phyloP scores from a whole-genome alignment of 2,888 invertebrate species.

The Allophyes oxyacanthae region DNA sequence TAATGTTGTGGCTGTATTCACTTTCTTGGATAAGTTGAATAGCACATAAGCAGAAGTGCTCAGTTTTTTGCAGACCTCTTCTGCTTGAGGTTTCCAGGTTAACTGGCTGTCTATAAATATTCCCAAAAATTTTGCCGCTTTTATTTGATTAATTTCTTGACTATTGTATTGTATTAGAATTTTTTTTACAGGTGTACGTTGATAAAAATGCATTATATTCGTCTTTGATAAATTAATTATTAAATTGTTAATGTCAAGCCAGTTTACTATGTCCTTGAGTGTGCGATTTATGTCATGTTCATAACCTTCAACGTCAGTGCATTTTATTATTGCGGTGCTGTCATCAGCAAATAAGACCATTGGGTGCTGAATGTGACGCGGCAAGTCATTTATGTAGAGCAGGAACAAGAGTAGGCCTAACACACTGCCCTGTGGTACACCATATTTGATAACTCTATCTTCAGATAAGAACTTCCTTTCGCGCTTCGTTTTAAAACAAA shows the following conservation, averaged over 20 bases:
- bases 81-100: no score
- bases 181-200: not conserved
- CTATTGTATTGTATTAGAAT: not conserved
- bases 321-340: not conserved
- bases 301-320: not conserved
- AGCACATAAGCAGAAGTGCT: constrained; percentile 1
- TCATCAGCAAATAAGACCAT: no score
- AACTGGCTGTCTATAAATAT: constrained; percentile 8
- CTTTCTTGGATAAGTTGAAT: not conserved
- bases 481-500: not conserved
- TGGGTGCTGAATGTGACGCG: no score
- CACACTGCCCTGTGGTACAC: no score
- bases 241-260: constrained; percentile 4
- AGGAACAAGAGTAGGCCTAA: no score
- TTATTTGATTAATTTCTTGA: not conserved
- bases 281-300: not conserved
- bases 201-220: constrained; percentile 5
- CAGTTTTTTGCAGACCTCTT: constrained; percentile 8
- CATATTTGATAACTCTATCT: not conserved
- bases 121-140: constrained; percentile 4
- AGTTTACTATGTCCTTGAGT: not conserved
- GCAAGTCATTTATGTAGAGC: no score
- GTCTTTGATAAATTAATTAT: constrained; percentile 1
- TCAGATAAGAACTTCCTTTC: not conserved
- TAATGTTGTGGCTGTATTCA: not conserved